Percentiles rank a stretch among this genome's conserved stretches.
Conservation (phyloP, 2,888 invertebrate genomes). For the Drosophila helvetica region DNA sequence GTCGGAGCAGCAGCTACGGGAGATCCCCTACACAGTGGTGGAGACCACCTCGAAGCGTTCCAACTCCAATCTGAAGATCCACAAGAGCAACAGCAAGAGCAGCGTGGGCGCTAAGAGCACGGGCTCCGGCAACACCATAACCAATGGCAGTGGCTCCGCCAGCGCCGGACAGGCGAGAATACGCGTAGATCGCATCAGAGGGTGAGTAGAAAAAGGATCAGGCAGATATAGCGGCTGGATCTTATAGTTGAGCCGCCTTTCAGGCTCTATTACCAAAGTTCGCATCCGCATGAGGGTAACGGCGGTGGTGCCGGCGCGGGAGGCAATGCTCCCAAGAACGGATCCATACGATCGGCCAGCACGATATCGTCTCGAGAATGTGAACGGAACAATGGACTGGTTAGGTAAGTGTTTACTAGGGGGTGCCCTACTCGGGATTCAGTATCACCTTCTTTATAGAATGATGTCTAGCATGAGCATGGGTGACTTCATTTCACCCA, state of each 20-base stretch:
- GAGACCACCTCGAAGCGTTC: slow-evolving; percentile 86
- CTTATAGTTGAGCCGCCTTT: slow-evolving; percentile 29
- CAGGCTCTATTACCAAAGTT: slow-evolving; percentile 84
- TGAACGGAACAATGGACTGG: slow-evolving; percentile 85
- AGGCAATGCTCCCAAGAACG: slow-evolving; percentile 82
- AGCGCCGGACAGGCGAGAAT: slow-evolving; percentile 82
- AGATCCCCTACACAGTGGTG: slow-evolving; percentile 95
- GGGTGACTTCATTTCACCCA: slow-evolving; percentile 84
- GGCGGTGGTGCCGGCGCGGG: slow-evolving; percentile 39
- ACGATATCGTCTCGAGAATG: slow-evolving; percentile 86
- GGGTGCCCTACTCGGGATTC: too few species aligned
- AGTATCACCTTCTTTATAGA: slow-evolving; percentile 52
- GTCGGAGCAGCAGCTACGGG: slow-evolving; percentile 93
- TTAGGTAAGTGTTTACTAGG: slow-evolving; percentile 74
- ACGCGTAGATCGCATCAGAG: slow-evolving; percentile 84
- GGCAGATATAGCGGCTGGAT: not conserved
- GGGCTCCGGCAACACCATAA: slow-evolving; percentile 81
- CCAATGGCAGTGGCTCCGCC: slow-evolving; percentile 78
- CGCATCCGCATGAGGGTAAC: slow-evolving; percentile 82
- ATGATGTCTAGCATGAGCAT: slow-evolving; percentile 85
- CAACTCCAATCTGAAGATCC: slow-evolving; percentile 83
- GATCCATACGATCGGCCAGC: slow-evolving; percentile 87
- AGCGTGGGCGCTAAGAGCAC: slow-evolving; percentile 81
- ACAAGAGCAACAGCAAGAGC: slow-evolving; percentile 83
- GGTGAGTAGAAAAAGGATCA: slow-evolving; percentile 73